Evolutionary conservation across 2,113 vertebrate species (phyloP).

Genomic region (Sylvia atricapilla): DNA sequence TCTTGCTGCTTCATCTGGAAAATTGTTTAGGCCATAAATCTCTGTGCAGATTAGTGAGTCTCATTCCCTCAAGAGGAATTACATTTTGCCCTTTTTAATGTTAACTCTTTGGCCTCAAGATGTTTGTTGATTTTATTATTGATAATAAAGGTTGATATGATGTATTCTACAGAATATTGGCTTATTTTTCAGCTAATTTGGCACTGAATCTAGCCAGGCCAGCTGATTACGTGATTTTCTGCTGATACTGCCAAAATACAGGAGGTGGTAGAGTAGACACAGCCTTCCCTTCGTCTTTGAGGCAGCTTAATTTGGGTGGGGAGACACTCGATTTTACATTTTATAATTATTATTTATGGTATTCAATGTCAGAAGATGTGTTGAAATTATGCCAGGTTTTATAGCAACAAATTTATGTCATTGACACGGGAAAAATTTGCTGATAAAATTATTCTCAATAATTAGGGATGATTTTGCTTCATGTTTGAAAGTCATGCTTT

Average conservation of each 20-base stretch:
- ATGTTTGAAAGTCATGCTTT: background rate
- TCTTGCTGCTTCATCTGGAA: background rate
- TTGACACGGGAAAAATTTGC: background rate
- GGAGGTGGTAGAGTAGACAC: conserved; percentile 15
- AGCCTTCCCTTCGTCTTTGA: background rate
- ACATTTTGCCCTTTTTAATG: conserved; percentile 24
- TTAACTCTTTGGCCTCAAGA: conserved; percentile 50
- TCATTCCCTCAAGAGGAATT: conserved; percentile 6
- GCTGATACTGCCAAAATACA: background rate
- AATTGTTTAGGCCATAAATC: conserved; percentile 25
- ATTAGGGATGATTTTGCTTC: background rate
- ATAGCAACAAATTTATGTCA: background rate
- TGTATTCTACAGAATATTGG: conserved; percentile 61
- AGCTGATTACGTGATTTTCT: conserved; percentile 42
- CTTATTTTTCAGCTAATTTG: background rate
- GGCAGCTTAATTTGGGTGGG: background rate
- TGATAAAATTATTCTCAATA: background rate
- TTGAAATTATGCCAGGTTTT: background rate
- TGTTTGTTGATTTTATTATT: conserved; percentile 65
- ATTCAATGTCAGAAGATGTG: background rate
- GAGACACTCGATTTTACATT: background rate
- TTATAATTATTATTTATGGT: background rate
- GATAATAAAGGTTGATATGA: conserved; percentile 59
- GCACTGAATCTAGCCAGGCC: background rate
- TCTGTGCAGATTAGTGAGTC: conserved; percentile 7